A percentile compares a stretch with the other conserved stretches of the same genome.
Evolutionary conservation across 2,797 vertebrate species (phyloP).

Genomic region (Geotrypetes seraphini): DNA sequence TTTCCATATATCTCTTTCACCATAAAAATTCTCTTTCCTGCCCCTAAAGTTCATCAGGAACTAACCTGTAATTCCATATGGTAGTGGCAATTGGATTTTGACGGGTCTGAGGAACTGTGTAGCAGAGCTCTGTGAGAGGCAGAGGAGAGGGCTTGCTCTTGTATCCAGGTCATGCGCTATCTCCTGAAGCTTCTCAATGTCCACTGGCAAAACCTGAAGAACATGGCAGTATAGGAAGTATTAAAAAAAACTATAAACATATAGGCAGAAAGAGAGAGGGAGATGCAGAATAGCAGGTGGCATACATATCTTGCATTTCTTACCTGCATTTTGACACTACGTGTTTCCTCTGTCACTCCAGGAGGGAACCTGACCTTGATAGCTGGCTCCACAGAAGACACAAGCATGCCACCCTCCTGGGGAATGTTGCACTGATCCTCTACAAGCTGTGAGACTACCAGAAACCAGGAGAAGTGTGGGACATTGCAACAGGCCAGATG

Average conservation of each 20-base stretch:
- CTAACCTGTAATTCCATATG: slow-evolving; percentile 75
- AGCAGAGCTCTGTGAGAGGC: slow-evolving; percentile 70
- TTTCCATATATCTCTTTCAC: not conserved
- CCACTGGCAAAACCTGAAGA: slow-evolving; percentile 70
- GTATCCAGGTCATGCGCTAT: slow-evolving; percentile 53
- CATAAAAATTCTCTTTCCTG: not conserved
- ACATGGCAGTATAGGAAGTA: too few species aligned
- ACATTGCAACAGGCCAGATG: slow-evolving; percentile 73
- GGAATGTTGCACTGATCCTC: slow-evolving; percentile 72
- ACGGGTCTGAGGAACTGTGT: slow-evolving; percentile 74
- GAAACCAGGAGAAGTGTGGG: slow-evolving; percentile 90
- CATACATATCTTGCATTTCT: too few species aligned
- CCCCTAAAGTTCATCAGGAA: too few species aligned
- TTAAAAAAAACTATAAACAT: too few species aligned
- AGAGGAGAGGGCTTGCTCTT: slow-evolving; percentile 69
- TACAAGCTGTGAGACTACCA: slow-evolving; percentile 72
- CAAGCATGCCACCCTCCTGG: slow-evolving; percentile 64
- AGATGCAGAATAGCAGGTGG: too few species aligned
- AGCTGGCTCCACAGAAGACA: slow-evolving; percentile 69
- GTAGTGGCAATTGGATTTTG: slow-evolving; percentile 85
- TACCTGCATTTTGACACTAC: slow-evolving; percentile 80
- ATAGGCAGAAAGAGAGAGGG: too few species aligned
- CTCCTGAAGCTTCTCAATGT: slow-evolving; percentile 48
- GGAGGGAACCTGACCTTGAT: slow-evolving; percentile 81
- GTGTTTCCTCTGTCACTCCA: slow-evolving; percentile 62